Conservation (phyloP, 2,797 vertebrate genomes). For the Amblyopsis hoosieri region DNA sequence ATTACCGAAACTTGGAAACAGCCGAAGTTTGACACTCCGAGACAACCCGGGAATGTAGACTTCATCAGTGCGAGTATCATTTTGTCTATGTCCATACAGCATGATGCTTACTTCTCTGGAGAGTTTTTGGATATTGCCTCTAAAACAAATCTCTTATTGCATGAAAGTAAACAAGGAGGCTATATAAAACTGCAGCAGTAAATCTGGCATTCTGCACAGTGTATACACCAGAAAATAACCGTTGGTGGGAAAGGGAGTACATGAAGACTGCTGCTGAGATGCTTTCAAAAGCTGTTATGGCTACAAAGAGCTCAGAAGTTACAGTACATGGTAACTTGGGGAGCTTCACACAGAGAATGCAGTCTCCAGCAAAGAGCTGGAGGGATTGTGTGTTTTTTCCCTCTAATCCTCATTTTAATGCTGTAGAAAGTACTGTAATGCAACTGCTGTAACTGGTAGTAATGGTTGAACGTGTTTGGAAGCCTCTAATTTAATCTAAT, state of each 20-base stretch:
- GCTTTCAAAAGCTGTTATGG: slow-evolving; percentile 50
- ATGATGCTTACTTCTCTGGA: slow-evolving; percentile 60
- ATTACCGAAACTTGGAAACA: slow-evolving; percentile 69
- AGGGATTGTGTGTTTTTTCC: too few species aligned
- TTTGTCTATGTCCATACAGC: slow-evolving; percentile 70
- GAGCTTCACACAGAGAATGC: slow-evolving; percentile 41
- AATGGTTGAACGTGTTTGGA: background rate
- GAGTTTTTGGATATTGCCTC: slow-evolving; percentile 50
- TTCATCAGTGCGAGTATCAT: slow-evolving; percentile 56
- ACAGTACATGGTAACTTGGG: slow-evolving; percentile 16
- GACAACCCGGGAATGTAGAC: slow-evolving; percentile 53
- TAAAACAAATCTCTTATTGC: slow-evolving; percentile 46
- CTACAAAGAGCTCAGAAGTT: slow-evolving; percentile 47
- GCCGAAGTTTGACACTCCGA: slow-evolving; percentile 61
- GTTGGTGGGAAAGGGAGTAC: slow-evolving; percentile 40
- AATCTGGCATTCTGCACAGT: slow-evolving; percentile 22
- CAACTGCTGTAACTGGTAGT: too few species aligned
- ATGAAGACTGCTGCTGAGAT: slow-evolving; percentile 53
- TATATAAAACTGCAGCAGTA: slow-evolving; percentile 23
- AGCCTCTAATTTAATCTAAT: background rate
- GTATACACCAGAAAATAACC: slow-evolving; percentile 35
- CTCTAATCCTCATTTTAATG: too few species aligned
- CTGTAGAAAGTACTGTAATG: too few species aligned
- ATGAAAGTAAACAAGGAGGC: slow-evolving; percentile 60
- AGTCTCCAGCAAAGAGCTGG: slow-evolving; percentile 13